These are phyloP conservation scores for Strigamia maritima DNA, from an alignment of 2,888 invertebrate species.

Conservation along the genomic window DNA sequence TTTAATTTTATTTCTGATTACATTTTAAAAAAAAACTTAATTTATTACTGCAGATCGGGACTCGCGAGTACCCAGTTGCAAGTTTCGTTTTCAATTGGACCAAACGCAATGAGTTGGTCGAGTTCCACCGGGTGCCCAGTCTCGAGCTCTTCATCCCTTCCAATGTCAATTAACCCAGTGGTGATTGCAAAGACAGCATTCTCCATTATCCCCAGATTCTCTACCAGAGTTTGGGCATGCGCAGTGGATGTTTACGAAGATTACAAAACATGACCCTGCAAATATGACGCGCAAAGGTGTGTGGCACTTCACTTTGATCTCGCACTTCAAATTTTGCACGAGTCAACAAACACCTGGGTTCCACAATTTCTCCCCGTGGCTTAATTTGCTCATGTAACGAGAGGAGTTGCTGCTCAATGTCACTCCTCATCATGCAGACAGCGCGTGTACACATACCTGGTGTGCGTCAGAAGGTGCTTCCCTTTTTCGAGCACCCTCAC, in stretches of 20 bases:
- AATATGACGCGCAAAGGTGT: slow-evolving; percentile 14
- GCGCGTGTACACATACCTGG: slow-evolving; percentile 34
- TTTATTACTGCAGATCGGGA: neutral
- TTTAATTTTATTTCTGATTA: too few relatives aligned
- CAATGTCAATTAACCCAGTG: slow-evolving; percentile 8
- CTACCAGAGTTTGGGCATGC: neutral
- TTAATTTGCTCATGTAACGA: slow-evolving; percentile 30
- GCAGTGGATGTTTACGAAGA: neutral
- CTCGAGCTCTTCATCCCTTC: neutral
- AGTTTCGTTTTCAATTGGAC: slow-evolving; percentile 1
- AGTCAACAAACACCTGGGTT: slow-evolving; percentile 32
- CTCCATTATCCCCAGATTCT: neutral
- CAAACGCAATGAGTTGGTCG: slow-evolving; percentile 2
- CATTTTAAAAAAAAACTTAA: too few relatives aligned
- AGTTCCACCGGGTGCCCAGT: slow-evolving; percentile 23
- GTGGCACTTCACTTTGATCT: slow-evolving; percentile 13
- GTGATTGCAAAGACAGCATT: slow-evolving; percentile 30
- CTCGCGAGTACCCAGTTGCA: neutral
- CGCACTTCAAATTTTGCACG: neutral
- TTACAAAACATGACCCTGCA: slow-evolving; percentile 1
- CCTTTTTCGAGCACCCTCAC: slow-evolving; percentile 9
- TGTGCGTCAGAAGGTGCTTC: slow-evolving; percentile 32
- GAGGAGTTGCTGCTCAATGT: slow-evolving; percentile 30
- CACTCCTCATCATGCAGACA: slow-evolving; percentile 20
- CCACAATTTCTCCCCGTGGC: slow-evolving; percentile 23